Evolutionary conservation across 2,888 invertebrate species (phyloP).

Genomic region (Drosophila subsilvestris): DNA sequence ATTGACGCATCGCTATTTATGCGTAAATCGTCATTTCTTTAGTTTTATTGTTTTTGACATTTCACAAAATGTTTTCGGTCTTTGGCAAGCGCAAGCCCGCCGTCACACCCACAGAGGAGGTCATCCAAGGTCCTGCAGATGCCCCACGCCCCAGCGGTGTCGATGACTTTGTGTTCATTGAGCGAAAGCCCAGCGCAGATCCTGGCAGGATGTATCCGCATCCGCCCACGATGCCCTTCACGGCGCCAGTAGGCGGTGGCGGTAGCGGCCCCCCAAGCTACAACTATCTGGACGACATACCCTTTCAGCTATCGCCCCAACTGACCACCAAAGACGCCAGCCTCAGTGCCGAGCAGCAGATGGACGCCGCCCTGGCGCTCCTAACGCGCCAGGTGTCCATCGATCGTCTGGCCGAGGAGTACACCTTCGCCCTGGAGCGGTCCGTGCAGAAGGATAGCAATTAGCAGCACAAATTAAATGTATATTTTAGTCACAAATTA

Average conservation of each 20-base stretch:
- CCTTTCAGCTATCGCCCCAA: slow-evolving; percentile 79
- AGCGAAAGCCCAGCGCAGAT: slow-evolving; percentile 55
- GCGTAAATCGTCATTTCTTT: slow-evolving; percentile 1
- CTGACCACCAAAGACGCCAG: slow-evolving; percentile 67
- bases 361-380: slow-evolving; percentile 80
- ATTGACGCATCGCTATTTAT: neutral
- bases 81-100: slow-evolving; percentile 79
- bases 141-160: slow-evolving; percentile 10
- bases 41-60: neutral
- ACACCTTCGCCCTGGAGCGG: slow-evolving; percentile 79
- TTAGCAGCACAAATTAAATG: slow-evolving; percentile 20
- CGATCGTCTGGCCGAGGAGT: slow-evolving; percentile 75
- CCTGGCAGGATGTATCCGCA: slow-evolving; percentile 64
- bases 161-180: slow-evolving; percentile 82
- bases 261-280: slow-evolving; percentile 21
- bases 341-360: slow-evolving; percentile 77
- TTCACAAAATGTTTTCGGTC: slow-evolving; percentile 74
- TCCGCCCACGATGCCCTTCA: slow-evolving; percentile 64
- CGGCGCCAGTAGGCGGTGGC: slow-evolving; percentile 9
- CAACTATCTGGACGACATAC: slow-evolving; percentile 80
- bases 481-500: slow-evolving; percentile 6
- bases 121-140: slow-evolving; percentile 64
- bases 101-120: slow-evolving; percentile 71
- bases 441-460: slow-evolving; percentile 80
- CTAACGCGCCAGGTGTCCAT: slow-evolving; percentile 79